Evolutionary conservation across 2,113 vertebrate genomes (phyloP).

Genomic region (Oncorhynchus clarkii): DNA sequence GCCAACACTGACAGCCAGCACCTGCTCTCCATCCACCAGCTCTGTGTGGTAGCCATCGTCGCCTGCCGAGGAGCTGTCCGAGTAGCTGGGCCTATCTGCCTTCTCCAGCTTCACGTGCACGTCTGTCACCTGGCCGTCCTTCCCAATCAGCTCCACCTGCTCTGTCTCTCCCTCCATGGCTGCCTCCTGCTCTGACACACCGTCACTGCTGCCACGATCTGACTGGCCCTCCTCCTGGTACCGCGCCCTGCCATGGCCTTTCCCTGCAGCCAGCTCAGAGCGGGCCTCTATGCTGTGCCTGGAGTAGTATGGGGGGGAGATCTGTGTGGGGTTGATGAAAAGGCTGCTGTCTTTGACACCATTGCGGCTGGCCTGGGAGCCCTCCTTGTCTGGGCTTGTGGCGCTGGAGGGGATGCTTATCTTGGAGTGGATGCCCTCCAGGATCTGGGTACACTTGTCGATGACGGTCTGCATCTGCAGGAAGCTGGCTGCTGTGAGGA

Average conservation of each 20-base stretch:
- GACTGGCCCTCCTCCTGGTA: conserved; percentile 92
- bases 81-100: conserved; percentile 88
- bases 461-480: conserved; percentile 98
- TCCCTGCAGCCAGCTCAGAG: conserved; percentile 77
- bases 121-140: conserved; percentile 89
- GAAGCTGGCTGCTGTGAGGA: conserved; percentile 96
- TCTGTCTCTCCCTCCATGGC: conserved; percentile 90
- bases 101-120: conserved; percentile 96
- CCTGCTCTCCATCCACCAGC: conserved; percentile 95
- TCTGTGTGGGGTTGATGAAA: conserved; percentile 93
- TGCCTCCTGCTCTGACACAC: conserved; percentile 91
- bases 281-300: conserved; percentile 79
- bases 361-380: conserved; percentile 77
- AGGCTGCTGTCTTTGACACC: conserved; percentile 88
- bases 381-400: conserved; percentile 82
- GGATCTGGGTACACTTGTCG: conserved; percentile 96
- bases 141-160: conserved; percentile 85
- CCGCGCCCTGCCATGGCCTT: conserved; percentile 69
- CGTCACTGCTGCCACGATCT: conserved; percentile 90
- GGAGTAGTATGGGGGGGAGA: conserved; percentile 91
- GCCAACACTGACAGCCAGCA: conserved; percentile 91
- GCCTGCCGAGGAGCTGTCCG: conserved; percentile 92
- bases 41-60: conserved; percentile 97
- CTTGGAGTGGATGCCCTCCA: conserved; percentile 97
- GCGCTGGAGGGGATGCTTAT: conserved; percentile 85